Evolutionary conservation across 1,140 invertebrate species (phyloP).

Genomic region (Plutomurus gul): DNA sequence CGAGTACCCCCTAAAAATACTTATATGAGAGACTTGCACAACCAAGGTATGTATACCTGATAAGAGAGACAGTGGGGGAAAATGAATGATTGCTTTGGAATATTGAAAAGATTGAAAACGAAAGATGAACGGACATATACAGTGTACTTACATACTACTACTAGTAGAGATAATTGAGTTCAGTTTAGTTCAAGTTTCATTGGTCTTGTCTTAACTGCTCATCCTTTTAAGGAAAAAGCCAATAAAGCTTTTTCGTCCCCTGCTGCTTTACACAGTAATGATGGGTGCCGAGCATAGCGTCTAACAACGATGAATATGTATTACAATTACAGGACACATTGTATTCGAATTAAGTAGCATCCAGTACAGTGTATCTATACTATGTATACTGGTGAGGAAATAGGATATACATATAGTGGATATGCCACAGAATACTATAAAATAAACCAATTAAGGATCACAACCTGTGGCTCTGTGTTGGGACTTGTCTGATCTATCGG

Average conservation of each 20-base stretch:
- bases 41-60: background rate
- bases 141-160: background rate
- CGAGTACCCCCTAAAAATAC: too few species aligned
- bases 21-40: too few species aligned
- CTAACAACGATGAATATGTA: too few species aligned
- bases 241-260: constrained; percentile 5
- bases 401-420: too few species aligned
- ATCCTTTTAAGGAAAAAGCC: constrained; percentile 1
- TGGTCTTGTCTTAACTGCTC: background rate
- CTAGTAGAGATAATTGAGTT: too few species aligned
- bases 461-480: background rate
- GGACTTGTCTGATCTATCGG: background rate
- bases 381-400: too few species aligned
- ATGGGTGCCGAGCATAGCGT: background rate
- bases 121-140: background rate
- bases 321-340: too few species aligned
- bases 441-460: constrained; percentile 24
- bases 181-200: background rate
- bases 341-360: too few species aligned
- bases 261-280: background rate
- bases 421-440: background rate
- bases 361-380: too few species aligned
- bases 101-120: too few species aligned
- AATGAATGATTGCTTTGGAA: background rate
- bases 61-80: background rate